phyloP scores from a whole-genome alignment of 2,888 invertebrate species.

The Beris chalybata region DNA sequence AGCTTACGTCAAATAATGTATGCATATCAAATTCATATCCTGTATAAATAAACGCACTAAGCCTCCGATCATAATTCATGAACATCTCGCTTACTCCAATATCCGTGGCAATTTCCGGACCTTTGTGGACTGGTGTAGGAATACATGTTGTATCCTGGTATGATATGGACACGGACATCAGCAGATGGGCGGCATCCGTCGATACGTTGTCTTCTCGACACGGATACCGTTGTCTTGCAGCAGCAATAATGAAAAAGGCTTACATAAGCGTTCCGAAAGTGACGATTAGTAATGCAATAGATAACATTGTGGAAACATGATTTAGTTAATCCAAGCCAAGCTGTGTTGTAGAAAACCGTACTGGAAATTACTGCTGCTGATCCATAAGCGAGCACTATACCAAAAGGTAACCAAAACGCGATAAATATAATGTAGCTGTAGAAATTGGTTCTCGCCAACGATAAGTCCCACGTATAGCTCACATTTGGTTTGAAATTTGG shows the following conservation, averaged over 20 bases:
- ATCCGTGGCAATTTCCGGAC: conserved; percentile 46
- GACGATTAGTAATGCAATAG: conserved; percentile 66
- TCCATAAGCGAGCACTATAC: conserved; percentile 61
- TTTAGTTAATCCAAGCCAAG: conserved; percentile 71
- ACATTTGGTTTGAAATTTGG: conserved; percentile 66
- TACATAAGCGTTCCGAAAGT: conserved; percentile 71
- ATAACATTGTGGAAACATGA: conserved; percentile 69
- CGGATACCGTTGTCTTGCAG: conserved; percentile 74
- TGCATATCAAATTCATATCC: neutral
- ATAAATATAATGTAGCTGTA: conserved; percentile 66
- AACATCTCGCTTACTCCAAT: conserved; percentile 46
- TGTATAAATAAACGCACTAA: conserved; percentile 38
- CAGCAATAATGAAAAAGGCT: conserved; percentile 79
- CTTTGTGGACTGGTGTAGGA: conserved; percentile 64
- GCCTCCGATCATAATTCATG: conserved; percentile 47
- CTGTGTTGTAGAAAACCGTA: conserved; percentile 65
- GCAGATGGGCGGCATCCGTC: conserved; percentile 57
- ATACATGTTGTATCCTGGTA: conserved; percentile 70
- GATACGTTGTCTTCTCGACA: conserved; percentile 63
- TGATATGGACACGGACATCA: conserved; percentile 75
- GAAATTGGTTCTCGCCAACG: conserved; percentile 66
- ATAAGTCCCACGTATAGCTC: conserved; percentile 65
- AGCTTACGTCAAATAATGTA: neutral
- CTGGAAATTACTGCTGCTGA: conserved; percentile 59
- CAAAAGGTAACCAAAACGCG: conserved; percentile 70